phyloP scores from a whole-genome alignment of 2,113 vertebrate species.

The Sterna hirundo region DNA sequence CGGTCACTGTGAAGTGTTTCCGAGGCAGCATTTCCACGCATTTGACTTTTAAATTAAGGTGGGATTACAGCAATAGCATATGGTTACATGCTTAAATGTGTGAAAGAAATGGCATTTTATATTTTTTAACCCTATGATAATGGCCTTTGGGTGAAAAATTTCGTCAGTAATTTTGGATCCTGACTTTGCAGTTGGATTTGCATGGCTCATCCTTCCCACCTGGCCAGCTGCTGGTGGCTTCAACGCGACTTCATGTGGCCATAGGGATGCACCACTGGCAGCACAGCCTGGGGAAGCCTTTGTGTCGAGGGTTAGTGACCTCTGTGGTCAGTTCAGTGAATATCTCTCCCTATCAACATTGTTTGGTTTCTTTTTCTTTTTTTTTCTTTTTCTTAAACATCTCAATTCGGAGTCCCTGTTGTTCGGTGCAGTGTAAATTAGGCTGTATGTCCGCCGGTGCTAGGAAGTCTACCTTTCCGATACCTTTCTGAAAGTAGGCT shows the following conservation, averaged over 20 bases:
- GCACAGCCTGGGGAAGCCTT: not conserved
- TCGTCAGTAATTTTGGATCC: not conserved
- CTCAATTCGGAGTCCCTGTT: not conserved
- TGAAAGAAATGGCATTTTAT: not conserved
- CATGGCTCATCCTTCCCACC: not conserved
- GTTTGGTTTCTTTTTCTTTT: not conserved
- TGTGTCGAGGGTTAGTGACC: not conserved
- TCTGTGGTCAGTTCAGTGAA: not conserved
- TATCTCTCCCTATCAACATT: not conserved
- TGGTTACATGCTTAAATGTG: not conserved
- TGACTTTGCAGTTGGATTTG: not conserved
- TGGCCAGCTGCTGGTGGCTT: not conserved
- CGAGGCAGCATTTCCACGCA: not conserved
- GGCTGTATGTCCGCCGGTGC: not conserved
- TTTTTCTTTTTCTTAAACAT: not conserved
- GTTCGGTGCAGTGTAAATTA: not conserved
- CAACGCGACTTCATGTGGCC: fast-evolving
- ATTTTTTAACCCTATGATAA: not conserved
- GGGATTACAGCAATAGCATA: not conserved
- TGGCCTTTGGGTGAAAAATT: not conserved
- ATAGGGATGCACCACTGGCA: not conserved
- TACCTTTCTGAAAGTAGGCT: conserved; percentile 40
- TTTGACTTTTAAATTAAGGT: not conserved
- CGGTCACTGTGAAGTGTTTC: not conserved
- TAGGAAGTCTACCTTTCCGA: conserved; percentile 6